Percentiles rank a stretch among this genome's conserved stretches.
Conservation (phyloP, 1,140 invertebrate species). For the Sitophilus oryzae region DNA sequence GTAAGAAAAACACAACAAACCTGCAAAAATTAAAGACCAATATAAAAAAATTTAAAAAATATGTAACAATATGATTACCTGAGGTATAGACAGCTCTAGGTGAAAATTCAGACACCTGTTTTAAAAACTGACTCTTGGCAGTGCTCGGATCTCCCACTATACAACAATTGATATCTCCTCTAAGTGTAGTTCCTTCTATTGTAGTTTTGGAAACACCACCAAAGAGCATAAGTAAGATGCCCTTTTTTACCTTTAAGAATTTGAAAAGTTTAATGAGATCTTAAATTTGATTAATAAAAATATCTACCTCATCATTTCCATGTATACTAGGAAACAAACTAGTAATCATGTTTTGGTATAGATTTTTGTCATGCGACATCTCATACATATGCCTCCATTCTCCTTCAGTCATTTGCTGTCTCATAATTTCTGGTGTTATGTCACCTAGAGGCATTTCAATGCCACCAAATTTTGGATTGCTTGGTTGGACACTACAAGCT, state of each 20-base stretch:
- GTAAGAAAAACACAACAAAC: too few relatives aligned
- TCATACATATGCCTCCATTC: conserved; percentile 96
- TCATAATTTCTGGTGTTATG: conserved; percentile 84
- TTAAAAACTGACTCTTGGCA: conserved; percentile 95
- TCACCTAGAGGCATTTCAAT: conserved; percentile 72
- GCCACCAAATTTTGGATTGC: conserved; percentile 78
- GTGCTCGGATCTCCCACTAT: conserved; percentile 99
- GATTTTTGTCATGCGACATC: conserved; percentile 90
- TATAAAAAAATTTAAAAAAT: not conserved
- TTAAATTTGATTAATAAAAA: not conserved
- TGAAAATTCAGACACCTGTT: conserved; percentile 90
- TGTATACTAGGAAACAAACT: conserved; percentile 97
- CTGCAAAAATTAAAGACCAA: too few relatives aligned
- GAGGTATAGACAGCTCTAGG: conserved; percentile 97
- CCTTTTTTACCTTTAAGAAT: conserved; percentile 62
- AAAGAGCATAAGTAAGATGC: conserved; percentile 93
- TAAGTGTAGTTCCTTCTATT: conserved; percentile 75
- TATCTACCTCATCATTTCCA: conserved; percentile 92
- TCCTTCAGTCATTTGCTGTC: conserved; percentile 88
- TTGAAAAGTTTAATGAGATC: too few relatives aligned
- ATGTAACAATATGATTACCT: conserved; percentile 51
- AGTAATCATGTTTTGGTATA: conserved; percentile 87
- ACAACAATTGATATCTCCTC: conserved; percentile 97
- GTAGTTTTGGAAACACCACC: conserved; percentile 97
- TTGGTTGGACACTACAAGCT: conserved; percentile 84